Evolutionary conservation across 2,113 vertebrate genomes (phyloP).

Genomic region (Bufo gargarizans): DNA sequence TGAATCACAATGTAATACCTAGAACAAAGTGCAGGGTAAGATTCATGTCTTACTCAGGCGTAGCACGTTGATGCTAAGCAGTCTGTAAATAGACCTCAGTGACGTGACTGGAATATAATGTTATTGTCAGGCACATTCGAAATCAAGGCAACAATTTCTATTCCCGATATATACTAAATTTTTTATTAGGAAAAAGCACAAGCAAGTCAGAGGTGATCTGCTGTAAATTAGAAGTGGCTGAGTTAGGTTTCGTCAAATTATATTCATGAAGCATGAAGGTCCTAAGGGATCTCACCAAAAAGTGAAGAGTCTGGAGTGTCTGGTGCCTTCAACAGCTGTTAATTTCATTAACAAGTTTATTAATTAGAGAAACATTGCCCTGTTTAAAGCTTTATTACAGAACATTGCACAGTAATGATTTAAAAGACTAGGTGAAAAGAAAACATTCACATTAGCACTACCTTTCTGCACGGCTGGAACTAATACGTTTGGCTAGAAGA

Average conservation of each 20-base stretch:
- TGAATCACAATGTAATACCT: constrained; percentile 55
- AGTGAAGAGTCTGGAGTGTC: constrained; percentile 51
- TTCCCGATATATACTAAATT: constrained; percentile 60
- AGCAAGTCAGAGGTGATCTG: constrained; percentile 60
- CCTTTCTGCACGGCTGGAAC: background rate
- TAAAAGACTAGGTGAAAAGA: constrained; percentile 12
- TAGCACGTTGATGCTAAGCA: constrained; percentile 57
- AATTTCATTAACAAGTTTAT: constrained; percentile 66
- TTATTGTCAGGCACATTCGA: constrained; percentile 60
- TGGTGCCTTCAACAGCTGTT: constrained; percentile 65
- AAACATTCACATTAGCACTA: background rate
- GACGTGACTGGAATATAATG: constrained; percentile 61
- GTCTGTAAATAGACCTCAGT: constrained; percentile 52
- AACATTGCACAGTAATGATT: constrained; percentile 34
- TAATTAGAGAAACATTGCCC: constrained; percentile 60
- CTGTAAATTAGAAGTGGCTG: constrained; percentile 61
- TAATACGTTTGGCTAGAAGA: background rate
- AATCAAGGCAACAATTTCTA: constrained; percentile 62
- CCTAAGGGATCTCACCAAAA: constrained; percentile 62
- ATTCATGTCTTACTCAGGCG: constrained; percentile 21
- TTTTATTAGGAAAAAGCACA: constrained; percentile 63
- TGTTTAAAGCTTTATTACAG: constrained; percentile 35
- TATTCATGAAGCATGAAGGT: constrained; percentile 65
- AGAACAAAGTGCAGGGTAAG: constrained; percentile 47
- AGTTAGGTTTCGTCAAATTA: constrained; percentile 62